Evolutionary conservation across 2,888 invertebrate genomes (phyloP).

Genomic region (Tortrix viridana): DNA sequence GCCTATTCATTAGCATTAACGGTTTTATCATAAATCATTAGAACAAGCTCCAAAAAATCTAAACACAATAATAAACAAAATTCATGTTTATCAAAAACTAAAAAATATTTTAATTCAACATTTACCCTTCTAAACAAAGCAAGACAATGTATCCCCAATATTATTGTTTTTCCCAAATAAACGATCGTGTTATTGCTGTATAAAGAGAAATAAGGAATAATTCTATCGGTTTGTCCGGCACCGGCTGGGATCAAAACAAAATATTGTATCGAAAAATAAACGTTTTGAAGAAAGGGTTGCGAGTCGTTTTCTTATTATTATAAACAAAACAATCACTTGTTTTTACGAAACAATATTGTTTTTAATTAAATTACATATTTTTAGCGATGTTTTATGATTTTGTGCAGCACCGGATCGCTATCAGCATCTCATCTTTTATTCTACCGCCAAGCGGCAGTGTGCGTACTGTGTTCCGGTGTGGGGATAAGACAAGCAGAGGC

Average conservation of each 20-base stretch:
- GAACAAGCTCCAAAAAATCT: no score
- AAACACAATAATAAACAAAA: not conserved
- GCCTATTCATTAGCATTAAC: no score
- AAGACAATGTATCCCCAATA: constrained; percentile 11
- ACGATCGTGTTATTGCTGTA: constrained; percentile 22
- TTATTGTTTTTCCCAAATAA: constrained; percentile 24
- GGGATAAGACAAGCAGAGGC: no score
- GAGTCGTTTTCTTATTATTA: not conserved
- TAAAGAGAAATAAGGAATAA: constrained; percentile 25
- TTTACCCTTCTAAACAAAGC: constrained; percentile 10
- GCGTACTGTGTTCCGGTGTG: no score
- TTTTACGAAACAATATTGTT: no score
- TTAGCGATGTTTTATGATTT: no score
- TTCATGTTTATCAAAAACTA: not conserved
- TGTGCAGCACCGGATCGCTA: no score
- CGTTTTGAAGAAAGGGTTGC: constrained; percentile 20
- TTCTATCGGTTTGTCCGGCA: constrained; percentile 18
- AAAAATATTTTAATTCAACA: not conserved
- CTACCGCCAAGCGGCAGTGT: no score
- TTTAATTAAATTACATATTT: no score
- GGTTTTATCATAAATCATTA: no score
- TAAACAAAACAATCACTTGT: no score
- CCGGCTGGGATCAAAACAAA: constrained; percentile 10
- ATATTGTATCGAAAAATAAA: constrained; percentile 10
- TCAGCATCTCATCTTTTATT: no score